Conservation (phyloP, 2,888 invertebrate genomes). For the Seladonia tumulorum region DNA sequence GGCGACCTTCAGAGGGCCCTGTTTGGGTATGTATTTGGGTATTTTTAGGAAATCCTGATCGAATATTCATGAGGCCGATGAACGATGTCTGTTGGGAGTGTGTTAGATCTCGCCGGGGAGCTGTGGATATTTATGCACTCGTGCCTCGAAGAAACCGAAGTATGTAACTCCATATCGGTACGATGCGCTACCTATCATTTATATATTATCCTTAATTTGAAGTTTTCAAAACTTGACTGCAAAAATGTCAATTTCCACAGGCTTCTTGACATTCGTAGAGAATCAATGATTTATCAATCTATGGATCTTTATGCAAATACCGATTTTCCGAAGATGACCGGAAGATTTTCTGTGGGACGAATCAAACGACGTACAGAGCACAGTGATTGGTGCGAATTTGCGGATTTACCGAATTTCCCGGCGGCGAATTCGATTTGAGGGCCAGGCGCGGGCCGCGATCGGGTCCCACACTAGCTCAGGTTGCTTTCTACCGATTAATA, state of each 20-base stretch:
- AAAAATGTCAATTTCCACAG: no score
- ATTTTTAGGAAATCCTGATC: not conserved
- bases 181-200: no score
- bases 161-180: no score
- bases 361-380: not conserved
- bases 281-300: not conserved
- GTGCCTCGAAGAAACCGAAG: not conserved
- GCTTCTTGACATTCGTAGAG: no score
- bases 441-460: constrained; percentile 9
- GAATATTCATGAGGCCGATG: not conserved
- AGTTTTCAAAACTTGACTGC: no score
- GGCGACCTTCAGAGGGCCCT: constrained; percentile 2
- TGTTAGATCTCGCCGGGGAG: not conserved
- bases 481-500: constrained; percentile 78
- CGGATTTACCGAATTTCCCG: not conserved
- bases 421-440: not conserved
- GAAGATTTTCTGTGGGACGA: no score
- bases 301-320: not conserved
- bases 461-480: constrained; percentile 35
- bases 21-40: not conserved
- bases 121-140: not conserved
- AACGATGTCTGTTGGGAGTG: not conserved
- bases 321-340: no score
- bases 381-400: not conserved
- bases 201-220: no score